Base-by-base conservation (phyloP, 2,888 invertebrate species). In the Subacronicta megacephala region DNA sequence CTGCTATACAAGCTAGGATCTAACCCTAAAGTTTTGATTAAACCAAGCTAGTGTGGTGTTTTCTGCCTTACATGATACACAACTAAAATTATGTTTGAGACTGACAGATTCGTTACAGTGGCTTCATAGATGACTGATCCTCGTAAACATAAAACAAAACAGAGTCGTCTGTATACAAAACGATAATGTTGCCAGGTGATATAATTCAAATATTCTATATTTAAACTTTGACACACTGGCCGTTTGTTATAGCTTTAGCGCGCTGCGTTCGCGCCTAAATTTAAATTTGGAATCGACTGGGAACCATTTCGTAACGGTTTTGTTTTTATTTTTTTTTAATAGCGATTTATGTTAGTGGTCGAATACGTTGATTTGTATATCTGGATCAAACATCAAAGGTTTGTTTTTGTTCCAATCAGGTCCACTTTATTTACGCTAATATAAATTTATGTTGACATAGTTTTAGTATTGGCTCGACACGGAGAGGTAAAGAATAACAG, bases 141-240 rank as follows among this genome's bases (percentile, higher is more conserved):
- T 58, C 45, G 51, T 71, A 56, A 66, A 57, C 42, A 38, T 38
- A 46, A 43, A 33, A 49, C 53, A 62, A 54, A 46, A 54, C 52
- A 50, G 5, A 55, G 66, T 62, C 54, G n/a, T 38, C 23, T 45
- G 44, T 69, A 58, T 45, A 68, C 64, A 68, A 60, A 68, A 57
- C 72, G 65, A 72, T 75, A 78, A 70, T 78, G 83, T 86, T 87
- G 84, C 86, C 87, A 86, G 85, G 83, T 85, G 82, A 83, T 83
- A 83, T 79, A 81, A 81, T 79, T 79, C 73, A 77, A 82, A 86
- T 74, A 76, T 69, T 59, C 79, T 82, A 84, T 82, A 81, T 79
- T 79, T 75, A 75, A 74, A 76, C 58, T 18, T 62, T 87, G 87
- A 89, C 80, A 87, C 89, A 87, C 85, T 82, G 80, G 79, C 85